These are phyloP conservation scores for Lucifuga dentata DNA, from an alignment of 2,113 vertebrate genomes.

Conservation along the genomic window DNA sequence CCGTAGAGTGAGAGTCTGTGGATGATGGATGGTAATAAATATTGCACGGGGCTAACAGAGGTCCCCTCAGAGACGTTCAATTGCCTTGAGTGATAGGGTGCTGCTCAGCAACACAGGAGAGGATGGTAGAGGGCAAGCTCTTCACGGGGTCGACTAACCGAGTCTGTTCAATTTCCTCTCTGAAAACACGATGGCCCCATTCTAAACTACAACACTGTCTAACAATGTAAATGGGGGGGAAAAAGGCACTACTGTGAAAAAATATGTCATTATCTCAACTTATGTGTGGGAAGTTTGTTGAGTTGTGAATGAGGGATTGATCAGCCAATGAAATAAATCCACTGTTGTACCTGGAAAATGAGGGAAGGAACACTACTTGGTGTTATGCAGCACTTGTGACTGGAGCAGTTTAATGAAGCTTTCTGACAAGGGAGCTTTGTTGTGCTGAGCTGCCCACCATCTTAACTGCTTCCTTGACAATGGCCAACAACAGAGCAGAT, in stretches of 20 bases:
- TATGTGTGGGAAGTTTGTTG: slow-evolving; percentile 31
- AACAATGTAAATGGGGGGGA: slow-evolving; percentile 16
- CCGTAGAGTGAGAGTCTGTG: slow-evolving; percentile 55
- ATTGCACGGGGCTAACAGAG: slow-evolving; percentile 79
- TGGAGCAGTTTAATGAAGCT: slow-evolving; percentile 55
- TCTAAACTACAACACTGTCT: slow-evolving; percentile 39
- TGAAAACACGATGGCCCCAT: slow-evolving; percentile 37
- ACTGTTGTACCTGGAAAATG: slow-evolving; percentile 46
- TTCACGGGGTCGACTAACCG: slow-evolving; percentile 55
- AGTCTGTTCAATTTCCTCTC: slow-evolving; percentile 71
- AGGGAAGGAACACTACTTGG: slow-evolving; percentile 28
- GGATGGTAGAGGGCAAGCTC: slow-evolving; percentile 69
- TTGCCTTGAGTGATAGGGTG: slow-evolving; percentile 79
- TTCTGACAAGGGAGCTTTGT: slow-evolving; percentile 72
- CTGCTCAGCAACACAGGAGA: slow-evolving; percentile 68
- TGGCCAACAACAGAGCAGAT: slow-evolving; percentile 74
- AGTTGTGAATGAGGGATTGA: slow-evolving; percentile 28
- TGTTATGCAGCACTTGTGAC: slow-evolving; percentile 62
- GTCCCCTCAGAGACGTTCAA: slow-evolving; percentile 76
- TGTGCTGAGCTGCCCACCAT: slow-evolving; percentile 70
- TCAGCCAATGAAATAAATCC: neutral
- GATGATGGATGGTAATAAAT: slow-evolving; percentile 80
- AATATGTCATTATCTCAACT: slow-evolving; percentile 24
- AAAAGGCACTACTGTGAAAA: neutral
- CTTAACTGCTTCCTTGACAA: slow-evolving; percentile 80